phyloP scores from a whole-genome alignment of 2,113 vertebrate genomes.

The Alethe castanea region DNA sequence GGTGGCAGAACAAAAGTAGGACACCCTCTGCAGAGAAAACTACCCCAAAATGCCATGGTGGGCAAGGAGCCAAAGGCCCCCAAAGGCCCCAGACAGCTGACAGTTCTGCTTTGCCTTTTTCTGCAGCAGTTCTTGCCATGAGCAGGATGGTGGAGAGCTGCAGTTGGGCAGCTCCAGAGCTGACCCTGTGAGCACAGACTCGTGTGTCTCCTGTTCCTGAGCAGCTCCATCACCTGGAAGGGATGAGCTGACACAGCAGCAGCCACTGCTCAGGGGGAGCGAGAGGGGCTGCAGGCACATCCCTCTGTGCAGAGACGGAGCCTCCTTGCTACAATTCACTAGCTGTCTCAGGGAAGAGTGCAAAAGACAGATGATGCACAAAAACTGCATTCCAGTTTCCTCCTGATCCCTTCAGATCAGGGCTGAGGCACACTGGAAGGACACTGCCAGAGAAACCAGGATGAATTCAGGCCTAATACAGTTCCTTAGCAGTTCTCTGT shows the following conservation, averaged over 20 bases:
- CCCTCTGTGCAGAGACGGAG: neutral
- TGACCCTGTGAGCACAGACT: neutral
- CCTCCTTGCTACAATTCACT: neutral
- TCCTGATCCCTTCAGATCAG: conserved; percentile 39
- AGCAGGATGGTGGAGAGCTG: too few species aligned
- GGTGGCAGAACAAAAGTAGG: neutral
- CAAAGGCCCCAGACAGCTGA: neutral
- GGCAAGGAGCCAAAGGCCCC: neutral
- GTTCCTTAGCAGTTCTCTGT: neutral
- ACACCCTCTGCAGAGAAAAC: conserved; percentile 15
- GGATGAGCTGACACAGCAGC: neutral
- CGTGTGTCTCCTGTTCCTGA: neutral
- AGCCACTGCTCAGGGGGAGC: neutral
- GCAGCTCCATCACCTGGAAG: neutral
- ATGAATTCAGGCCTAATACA: conserved; percentile 18
- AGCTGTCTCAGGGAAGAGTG: neutral
- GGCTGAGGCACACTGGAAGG: conserved; percentile 9
- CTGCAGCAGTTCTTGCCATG: neutral
- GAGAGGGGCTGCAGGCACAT: neutral
- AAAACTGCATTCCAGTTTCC: neutral
- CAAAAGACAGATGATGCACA: neutral
- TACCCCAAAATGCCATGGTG: neutral
- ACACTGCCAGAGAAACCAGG: conserved; percentile 29
- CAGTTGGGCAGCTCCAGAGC: neutral
- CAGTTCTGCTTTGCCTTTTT: neutral